A percentile compares a stretch with the other conserved stretches of the same genome.
Evolutionary conservation across 2,113 vertebrate species (phyloP).

Genomic region (Oreochromis aureus): DNA sequence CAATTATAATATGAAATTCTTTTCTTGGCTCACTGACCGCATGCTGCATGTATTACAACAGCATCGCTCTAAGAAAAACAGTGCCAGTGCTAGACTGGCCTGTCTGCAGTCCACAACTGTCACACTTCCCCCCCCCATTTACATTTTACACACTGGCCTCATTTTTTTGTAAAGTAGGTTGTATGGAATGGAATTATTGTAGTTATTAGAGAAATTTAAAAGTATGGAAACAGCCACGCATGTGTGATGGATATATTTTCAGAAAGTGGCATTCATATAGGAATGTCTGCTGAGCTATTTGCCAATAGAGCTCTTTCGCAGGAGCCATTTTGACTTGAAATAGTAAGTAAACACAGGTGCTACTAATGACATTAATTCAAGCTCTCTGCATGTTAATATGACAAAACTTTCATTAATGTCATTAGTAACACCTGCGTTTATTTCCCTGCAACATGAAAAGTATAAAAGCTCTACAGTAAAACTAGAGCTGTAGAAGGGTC

Average conservation of each 20-base stretch:
- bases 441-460: background rate
- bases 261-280: background rate
- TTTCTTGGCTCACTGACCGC: background rate
- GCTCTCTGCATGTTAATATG: background rate
- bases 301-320: background rate
- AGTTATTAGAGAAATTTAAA: background rate
- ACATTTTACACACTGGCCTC: background rate
- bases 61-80: background rate
- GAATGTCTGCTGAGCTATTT: background rate
- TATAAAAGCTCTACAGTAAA: background rate
- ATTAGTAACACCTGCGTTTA: background rate
- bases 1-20: background rate
- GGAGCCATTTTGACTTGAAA: background rate
- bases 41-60: background rate
- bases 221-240: background rate
- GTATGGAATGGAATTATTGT: background rate
- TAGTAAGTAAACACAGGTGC: background rate
- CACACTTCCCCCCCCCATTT: background rate
- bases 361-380: background rate
- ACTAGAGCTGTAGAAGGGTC: background rate
- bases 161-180: background rate
- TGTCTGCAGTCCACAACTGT: background rate
- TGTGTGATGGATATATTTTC: background rate
- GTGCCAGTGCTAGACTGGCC: background rate
- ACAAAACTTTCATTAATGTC: background rate